phyloP scores from a whole-genome alignment of 2,113 vertebrate genomes.

The Sardina pilchardus region DNA sequence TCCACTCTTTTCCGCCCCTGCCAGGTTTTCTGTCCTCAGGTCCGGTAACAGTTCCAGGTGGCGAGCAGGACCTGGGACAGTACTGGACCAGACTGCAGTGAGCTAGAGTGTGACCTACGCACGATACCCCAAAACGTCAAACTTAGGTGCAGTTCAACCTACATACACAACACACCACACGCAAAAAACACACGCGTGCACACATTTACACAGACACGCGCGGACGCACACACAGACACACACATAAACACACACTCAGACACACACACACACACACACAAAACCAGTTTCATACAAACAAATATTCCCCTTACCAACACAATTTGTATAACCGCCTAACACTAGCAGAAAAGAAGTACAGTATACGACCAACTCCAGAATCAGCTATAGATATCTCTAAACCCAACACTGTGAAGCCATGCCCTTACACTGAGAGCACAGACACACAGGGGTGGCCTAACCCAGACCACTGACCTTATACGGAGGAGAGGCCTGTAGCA shows the following conservation, averaged over 20 bases:
- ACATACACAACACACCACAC: not conserved
- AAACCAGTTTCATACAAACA: not conserved
- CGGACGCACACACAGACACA: not conserved
- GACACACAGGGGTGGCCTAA: not conserved
- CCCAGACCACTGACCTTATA: not conserved
- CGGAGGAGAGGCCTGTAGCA: not conserved
- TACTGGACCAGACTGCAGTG: conserved; percentile 71
- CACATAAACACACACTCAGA: not conserved
- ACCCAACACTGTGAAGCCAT: conserved; percentile 13
- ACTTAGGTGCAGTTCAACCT: conserved; percentile 7
- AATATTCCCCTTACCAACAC: not conserved
- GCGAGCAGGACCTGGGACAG: conserved; percentile 58
- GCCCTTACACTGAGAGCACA: conserved; percentile 1
- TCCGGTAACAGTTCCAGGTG: conserved; percentile 59
- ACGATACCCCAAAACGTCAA: conserved; percentile 14
- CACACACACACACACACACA: not conserved
- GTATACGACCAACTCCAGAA: not conserved
- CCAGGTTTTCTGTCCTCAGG: conserved; percentile 52
- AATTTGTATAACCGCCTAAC: not conserved
- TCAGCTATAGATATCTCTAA: conserved; percentile 5
- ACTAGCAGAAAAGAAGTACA: not conserved
- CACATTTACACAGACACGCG: not conserved
- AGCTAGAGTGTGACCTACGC: conserved; percentile 14
- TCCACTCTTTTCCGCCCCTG: conserved; percentile 20
- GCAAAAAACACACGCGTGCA: not conserved